Evolutionary conservation across 2,888 invertebrate species (phyloP).

Genomic region (Pegoplata infirma): DNA sequence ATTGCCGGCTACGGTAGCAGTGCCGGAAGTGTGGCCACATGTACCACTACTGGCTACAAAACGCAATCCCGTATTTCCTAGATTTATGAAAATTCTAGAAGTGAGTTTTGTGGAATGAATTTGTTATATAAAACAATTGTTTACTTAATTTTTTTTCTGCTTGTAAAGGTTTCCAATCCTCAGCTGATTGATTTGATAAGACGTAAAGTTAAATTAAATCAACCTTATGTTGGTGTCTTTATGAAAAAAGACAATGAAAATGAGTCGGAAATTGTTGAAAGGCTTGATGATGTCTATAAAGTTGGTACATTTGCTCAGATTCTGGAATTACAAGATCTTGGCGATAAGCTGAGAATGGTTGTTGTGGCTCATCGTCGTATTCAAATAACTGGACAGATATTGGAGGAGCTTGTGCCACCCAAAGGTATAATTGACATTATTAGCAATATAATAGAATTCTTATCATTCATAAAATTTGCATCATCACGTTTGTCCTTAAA

Average conservation of each 20-base stretch:
- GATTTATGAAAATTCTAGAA: constrained; percentile 98
- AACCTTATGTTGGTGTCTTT: constrained; percentile 98
- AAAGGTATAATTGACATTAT: constrained; percentile 42
- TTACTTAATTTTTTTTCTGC: too few species aligned
- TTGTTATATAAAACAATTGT: constrained; percentile 23
- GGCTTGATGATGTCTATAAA: constrained; percentile 90
- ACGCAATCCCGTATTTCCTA: constrained; percentile 97
- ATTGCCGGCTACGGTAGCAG: constrained; percentile 91
- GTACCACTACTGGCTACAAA: constrained; percentile 96
- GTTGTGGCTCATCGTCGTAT: constrained; percentile 96
- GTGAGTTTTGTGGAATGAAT: constrained; percentile 77
- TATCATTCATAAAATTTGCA: not conserved
- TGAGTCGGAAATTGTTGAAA: constrained; percentile 90
- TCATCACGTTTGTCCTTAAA: not conserved
- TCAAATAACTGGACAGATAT: constrained; percentile 87
- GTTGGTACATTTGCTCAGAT: constrained; percentile 99
- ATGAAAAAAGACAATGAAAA: constrained; percentile 94
- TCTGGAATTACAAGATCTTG: constrained; percentile 97
- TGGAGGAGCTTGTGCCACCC: constrained; percentile 84
- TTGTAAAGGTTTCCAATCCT: constrained; percentile 89
- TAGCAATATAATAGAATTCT: not conserved
- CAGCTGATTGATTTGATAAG: constrained; percentile 92
- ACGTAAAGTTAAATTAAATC: constrained; percentile 95
- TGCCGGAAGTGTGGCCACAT: constrained; percentile 98
- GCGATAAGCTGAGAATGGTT: constrained; percentile 92